Percentiles rank a stretch among this genome's conserved stretches.
These are phyloP conservation scores for Mus minutoides DNA, from an alignment of 2,797 vertebrate species.

Conservation along the genomic window DNA sequence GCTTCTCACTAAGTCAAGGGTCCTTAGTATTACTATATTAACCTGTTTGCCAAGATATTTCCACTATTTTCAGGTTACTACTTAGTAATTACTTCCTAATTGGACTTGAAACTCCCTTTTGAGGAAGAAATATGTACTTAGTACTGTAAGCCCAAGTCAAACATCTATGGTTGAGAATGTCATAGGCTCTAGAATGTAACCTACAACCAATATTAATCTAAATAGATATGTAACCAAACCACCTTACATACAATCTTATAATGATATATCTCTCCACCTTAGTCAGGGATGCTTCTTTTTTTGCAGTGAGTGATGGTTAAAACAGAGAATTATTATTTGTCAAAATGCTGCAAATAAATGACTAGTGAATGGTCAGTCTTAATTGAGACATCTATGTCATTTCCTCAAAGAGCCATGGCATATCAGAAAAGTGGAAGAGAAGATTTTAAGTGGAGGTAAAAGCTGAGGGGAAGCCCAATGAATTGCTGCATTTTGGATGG, in stretches of 20 bases:
- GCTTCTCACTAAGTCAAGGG: neutral
- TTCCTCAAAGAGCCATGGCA: neutral
- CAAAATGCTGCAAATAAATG: neutral
- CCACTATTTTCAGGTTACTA: neutral
- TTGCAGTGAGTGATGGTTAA: neutral
- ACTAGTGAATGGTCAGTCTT: neutral
- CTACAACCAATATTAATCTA: neutral
- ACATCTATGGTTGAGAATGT: neutral
- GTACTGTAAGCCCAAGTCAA: neutral
- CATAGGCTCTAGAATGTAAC: neutral
- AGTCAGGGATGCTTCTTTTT: neutral
- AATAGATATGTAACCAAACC: neutral
- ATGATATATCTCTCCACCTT: neutral
- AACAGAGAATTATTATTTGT: neutral
- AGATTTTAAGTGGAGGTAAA: neutral
- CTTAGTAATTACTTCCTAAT: neutral
- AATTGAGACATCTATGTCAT: neutral
- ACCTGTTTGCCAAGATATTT: neutral
- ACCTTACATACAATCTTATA: neutral
- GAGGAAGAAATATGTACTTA: neutral
- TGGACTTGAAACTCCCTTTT: neutral
- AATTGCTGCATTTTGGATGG: neutral
- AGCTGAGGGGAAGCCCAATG: neutral
- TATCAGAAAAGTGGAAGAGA: neutral
- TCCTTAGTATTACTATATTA: neutral